Percentiles rank a stretch among this genome's conserved stretches.
These are phyloP conservation scores for Nyctereutes procyonoides DNA, from an alignment of 2,113 vertebrate genomes.

Conservation along the genomic window DNA sequence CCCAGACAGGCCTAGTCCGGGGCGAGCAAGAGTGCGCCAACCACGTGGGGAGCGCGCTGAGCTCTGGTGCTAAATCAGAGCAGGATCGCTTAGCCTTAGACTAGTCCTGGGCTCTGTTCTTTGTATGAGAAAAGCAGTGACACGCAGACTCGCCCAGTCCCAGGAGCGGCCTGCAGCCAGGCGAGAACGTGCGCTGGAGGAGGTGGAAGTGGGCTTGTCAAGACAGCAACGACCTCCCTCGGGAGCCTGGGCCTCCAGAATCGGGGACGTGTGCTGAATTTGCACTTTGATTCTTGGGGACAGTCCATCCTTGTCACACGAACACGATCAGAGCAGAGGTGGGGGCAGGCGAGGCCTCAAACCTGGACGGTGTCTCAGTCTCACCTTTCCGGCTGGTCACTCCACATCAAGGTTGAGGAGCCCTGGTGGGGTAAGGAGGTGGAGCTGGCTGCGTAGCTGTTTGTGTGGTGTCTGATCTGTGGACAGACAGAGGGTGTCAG, in stretches of 20 bases:
- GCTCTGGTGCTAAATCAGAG: background rate
- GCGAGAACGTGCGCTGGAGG: background rate
- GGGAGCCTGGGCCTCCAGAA: background rate
- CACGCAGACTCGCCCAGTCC: background rate
- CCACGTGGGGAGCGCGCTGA: background rate
- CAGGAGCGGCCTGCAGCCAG: background rate
- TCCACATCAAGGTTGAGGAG: constrained; percentile 69
- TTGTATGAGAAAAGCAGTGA: background rate
- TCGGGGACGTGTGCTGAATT: background rate
- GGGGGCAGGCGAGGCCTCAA: accelerated
- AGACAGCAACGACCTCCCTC: background rate
- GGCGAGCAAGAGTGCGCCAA: background rate
- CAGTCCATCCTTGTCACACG: background rate
- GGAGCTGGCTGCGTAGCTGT: constrained; percentile 61
- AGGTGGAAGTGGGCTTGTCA: background rate
- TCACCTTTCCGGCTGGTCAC: constrained; percentile 73
- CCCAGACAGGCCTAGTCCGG: background rate
- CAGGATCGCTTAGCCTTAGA: background rate
- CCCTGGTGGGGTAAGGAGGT: constrained; percentile 52
- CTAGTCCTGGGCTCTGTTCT: background rate
- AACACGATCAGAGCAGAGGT: background rate
- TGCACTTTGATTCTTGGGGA: background rate
- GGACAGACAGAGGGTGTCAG: constrained; percentile 72
- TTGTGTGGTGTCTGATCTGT: constrained; percentile 67
- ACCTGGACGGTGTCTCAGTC: background rate